Percentiles rank a stretch among this genome's conserved stretches.
These are phyloP conservation scores for Euborellia annulipes DNA, from an alignment of 1,140 invertebrate genomes.

Conservation along the genomic window DNA sequence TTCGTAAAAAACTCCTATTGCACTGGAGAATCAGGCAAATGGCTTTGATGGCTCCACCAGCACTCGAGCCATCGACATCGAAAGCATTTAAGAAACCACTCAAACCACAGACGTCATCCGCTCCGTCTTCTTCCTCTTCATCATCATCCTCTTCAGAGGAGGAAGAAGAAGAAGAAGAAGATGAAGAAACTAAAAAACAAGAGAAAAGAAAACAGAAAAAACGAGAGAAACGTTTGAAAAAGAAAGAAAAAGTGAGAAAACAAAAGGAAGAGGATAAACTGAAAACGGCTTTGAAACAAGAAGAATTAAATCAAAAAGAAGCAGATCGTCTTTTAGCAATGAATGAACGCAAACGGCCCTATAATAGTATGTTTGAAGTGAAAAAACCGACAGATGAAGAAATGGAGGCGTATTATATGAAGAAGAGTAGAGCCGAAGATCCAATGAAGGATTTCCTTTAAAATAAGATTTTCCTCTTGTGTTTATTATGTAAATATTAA, in stretches of 20 bases:
- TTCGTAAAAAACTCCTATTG: conserved; percentile 80
- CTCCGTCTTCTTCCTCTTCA: conserved; percentile 14
- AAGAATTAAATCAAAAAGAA: conserved; percentile 42
- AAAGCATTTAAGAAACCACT: conserved; percentile 2
- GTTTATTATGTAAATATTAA: no score
- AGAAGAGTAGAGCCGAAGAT: conserved; percentile 68
- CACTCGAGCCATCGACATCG: not conserved
- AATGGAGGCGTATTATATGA: conserved; percentile 85
- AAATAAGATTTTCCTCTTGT: no score
- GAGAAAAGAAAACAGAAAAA: conserved; percentile 10
- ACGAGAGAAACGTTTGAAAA: no score
- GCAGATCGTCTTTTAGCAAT: conserved; percentile 48
- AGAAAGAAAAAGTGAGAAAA: conserved; percentile 24
- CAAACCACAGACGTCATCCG: conserved; percentile 5
- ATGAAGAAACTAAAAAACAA: conserved; percentile 32
- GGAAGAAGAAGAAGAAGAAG: conserved; percentile 30
- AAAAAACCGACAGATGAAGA: conserved; percentile 79
- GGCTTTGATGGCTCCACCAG: conserved; percentile 13
- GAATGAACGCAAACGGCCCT: conserved; percentile 81
- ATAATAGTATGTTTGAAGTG: conserved; percentile 75
- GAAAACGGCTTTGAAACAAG: conserved; percentile 45
- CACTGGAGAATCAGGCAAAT: conserved; percentile 65
- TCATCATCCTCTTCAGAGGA: conserved; percentile 16
- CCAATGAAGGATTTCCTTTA: conserved; percentile 65
- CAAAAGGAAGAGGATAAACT: conserved; percentile 33